Percentiles rank a stretch among this genome's conserved stretches.
Conservation (phyloP, 2,888 invertebrate species). For the Abrostola tripartita region DNA sequence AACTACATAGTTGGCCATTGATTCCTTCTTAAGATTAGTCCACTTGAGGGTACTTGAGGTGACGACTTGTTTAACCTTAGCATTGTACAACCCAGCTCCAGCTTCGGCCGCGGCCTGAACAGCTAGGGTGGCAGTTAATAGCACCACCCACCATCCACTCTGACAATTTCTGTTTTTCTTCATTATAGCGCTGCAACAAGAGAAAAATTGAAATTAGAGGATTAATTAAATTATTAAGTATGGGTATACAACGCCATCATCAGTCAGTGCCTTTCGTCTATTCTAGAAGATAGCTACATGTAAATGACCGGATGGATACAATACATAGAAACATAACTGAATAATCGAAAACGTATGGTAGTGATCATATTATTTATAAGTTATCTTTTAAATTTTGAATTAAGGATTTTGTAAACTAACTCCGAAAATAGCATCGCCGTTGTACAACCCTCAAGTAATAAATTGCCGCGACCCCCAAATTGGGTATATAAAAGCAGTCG, state of each 20-base stretch:
- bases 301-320: constrained; percentile 18
- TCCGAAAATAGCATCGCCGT: constrained; percentile 50
- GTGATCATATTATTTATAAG: too few relatives aligned
- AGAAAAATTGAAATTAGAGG: constrained; percentile 5
- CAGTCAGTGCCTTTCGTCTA: constrained; percentile 15
- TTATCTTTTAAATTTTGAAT: constrained; percentile 10
- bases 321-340: constrained; percentile 11
- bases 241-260: constrained; percentile 32
- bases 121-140: constrained; percentile 75
- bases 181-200: constrained; percentile 71
- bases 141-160: constrained; percentile 80
- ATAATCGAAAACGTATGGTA: constrained; percentile 20
- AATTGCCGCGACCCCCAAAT: constrained; percentile 63
- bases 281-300: constrained; percentile 23
- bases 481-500: constrained; percentile 60
- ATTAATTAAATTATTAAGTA: constrained; percentile 27
- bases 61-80: constrained; percentile 90
- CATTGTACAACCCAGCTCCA: constrained; percentile 79
- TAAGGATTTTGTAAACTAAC: constrained; percentile 41
- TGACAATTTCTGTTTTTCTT: constrained; percentile 77
- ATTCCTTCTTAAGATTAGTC: constrained; percentile 87
- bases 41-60: constrained; percentile 94
- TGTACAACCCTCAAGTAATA: constrained; percentile 62
- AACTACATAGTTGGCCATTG: constrained; percentile 89
- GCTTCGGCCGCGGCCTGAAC: constrained; percentile 71